A percentile compares a stretch with the other conserved stretches of the same genome.
phyloP scores from a whole-genome alignment of 2,797 vertebrate genomes.

The Gadopsis marmoratus region DNA sequence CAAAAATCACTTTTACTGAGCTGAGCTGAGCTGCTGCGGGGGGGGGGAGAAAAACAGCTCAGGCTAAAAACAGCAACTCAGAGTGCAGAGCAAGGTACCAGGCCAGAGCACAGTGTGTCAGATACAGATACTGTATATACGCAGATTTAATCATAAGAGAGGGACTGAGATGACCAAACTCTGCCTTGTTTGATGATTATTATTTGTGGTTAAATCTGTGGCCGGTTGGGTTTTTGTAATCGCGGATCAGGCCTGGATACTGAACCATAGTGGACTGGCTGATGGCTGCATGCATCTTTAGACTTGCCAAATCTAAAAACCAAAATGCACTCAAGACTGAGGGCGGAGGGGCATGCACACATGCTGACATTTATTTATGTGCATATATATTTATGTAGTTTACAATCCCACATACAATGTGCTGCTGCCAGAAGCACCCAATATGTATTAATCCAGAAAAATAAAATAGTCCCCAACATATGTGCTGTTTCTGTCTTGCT shows the following conservation, averaged over 20 bases:
- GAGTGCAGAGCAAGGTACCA: background rate
- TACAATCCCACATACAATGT: background rate
- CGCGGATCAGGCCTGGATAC: background rate
- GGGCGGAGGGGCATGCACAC: background rate
- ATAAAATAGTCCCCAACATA: background rate
- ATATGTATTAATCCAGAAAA: background rate
- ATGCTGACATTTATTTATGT: too few relatives aligned
- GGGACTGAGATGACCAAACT: background rate
- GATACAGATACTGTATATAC: background rate
- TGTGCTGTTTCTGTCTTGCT: background rate
- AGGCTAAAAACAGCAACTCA: constrained; percentile 11
- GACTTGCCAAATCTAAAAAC: too few relatives aligned
- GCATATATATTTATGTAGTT: too few relatives aligned
- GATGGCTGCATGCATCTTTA: too few relatives aligned
- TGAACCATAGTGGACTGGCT: background rate
- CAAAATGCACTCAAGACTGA: background rate
- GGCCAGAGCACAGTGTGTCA: background rate
- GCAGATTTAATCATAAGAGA: background rate
- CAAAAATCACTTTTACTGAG: constrained; percentile 51
- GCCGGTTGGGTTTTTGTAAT: background rate
- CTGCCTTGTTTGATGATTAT: background rate
- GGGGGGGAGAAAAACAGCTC: constrained; percentile 44
- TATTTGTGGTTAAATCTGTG: background rate
- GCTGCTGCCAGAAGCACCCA: background rate
- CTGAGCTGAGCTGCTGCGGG: constrained; percentile 34